Conservation (phyloP, 2,113 vertebrate genomes). For the Saguinus imperator region DNA sequence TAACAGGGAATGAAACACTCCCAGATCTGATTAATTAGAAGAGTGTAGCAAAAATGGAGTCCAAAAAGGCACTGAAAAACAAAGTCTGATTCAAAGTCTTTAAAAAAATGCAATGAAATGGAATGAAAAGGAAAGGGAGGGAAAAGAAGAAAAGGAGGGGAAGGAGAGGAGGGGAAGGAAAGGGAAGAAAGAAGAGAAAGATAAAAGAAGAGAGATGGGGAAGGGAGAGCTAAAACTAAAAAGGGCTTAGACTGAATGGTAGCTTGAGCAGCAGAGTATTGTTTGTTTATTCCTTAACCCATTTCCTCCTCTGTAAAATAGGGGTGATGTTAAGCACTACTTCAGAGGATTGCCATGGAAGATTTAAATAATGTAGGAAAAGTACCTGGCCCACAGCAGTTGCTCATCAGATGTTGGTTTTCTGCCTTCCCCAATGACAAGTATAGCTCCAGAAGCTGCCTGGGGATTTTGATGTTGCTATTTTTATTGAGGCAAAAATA, state of each 20-base stretch:
- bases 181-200: neutral
- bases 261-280: neutral
- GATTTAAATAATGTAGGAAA: neutral
- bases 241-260: neutral
- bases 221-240: neutral
- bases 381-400: neutral
- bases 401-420: conserved; percentile 8
- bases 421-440: conserved; percentile 31
- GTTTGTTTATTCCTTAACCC: neutral
- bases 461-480: neutral
- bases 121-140: neutral
- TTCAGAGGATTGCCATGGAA: neutral
- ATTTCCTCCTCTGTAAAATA: conserved; percentile 30
- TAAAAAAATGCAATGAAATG: neutral
- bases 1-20: neutral
- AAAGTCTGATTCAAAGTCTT: neutral
- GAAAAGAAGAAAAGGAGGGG: no score
- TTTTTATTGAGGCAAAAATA: neutral
- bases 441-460: neutral
- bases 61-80: neutral
- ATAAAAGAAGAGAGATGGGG: neutral
- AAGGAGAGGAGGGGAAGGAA: rapidly evolving
- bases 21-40: neutral
- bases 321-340: neutral
- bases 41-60: neutral